Evolutionary conservation across 2,797 vertebrate species (phyloP).

Genomic region (Allobates femoralis): DNA sequence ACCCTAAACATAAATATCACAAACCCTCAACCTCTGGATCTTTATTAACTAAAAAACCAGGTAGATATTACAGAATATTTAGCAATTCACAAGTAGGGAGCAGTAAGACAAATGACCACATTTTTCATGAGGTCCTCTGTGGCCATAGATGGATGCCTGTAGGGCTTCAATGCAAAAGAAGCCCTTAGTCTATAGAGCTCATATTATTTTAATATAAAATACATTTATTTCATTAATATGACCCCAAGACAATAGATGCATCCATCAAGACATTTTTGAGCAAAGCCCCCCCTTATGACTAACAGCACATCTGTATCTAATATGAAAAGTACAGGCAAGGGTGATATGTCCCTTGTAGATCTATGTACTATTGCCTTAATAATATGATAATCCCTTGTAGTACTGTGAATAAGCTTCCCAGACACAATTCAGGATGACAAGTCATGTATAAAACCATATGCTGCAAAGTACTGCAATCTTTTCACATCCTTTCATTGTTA

Average conservation of each 20-base stretch:
- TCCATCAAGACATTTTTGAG: not conserved
- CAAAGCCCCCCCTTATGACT: not conserved
- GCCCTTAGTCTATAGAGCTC: not conserved
- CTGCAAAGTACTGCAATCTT: not conserved
- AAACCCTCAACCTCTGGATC: no score
- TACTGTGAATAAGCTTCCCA: not conserved
- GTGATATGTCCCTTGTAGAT: slow-evolving; percentile 4
- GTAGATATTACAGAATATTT: no score
- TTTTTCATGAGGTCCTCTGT: no score
- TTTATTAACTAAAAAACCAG: no score
- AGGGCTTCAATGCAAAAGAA: no score
- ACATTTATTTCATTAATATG: not conserved
- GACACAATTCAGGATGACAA: not conserved
- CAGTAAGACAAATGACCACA: no score
- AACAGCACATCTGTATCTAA: slow-evolving; percentile 21
- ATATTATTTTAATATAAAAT: not conserved
- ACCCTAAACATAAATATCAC: no score
- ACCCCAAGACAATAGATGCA: not conserved
- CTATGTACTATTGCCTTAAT: slow-evolving; percentile 27
- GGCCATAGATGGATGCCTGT: no score
- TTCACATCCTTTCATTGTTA: not conserved
- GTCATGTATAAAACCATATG: not conserved
- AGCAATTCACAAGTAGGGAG: no score
- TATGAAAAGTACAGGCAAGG: not conserved
- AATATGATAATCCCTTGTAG: slow-evolving; percentile 20